Evolutionary conservation across 37 sponge, comb jelly and placozoan genomes (phyloP), one percentile per base, ranked within the genome.

Genomic region (Lycopodina hypogea): DNA sequence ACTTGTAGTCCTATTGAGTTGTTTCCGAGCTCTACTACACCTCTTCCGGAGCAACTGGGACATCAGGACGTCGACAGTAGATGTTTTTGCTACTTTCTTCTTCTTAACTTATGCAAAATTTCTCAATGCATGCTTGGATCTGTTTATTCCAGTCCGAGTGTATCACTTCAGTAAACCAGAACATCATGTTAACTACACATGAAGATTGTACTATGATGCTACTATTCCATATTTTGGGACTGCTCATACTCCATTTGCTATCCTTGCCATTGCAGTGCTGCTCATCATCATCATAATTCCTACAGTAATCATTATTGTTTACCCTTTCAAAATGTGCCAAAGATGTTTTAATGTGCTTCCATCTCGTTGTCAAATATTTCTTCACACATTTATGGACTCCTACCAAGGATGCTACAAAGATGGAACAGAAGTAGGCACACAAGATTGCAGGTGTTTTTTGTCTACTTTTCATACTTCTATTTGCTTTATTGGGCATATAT

Each of bases 401-500:
- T 90, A 78, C 63, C 79, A 90, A 56, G 86, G 91, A 17, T 86
- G 87, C 71, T 90, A 86, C 55, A 78, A 84, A 32, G 80, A 90
- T 72, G 86, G 86, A 39, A 85, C 73, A 24, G 56, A 85, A 30
- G 40, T 53, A 38, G 73, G 81, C 7, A 56, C 76, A 37, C 78
- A 62, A 35, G 77, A 85, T 40, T 82, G 53, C 42, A 72, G 86
- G 19, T 90, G 74, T 58, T 90, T 90, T 82, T 78, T 83, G 9
- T 76, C 86, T 90, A 17, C 48, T 53, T 42, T 82, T 90, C 26
- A 21, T 78, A 4, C 39, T 65, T 52, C 82, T 86, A 3, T 48
- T 90, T 57, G 53, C 33, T 11, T 42, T 82, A 12, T 59, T 78
- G 22, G 51, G 66, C 0, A 24, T 77, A 0, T 86, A 74, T 74